Evolutionary conservation across 2,888 invertebrate species (phyloP).

Genomic region (Pheosia gnoma): DNA sequence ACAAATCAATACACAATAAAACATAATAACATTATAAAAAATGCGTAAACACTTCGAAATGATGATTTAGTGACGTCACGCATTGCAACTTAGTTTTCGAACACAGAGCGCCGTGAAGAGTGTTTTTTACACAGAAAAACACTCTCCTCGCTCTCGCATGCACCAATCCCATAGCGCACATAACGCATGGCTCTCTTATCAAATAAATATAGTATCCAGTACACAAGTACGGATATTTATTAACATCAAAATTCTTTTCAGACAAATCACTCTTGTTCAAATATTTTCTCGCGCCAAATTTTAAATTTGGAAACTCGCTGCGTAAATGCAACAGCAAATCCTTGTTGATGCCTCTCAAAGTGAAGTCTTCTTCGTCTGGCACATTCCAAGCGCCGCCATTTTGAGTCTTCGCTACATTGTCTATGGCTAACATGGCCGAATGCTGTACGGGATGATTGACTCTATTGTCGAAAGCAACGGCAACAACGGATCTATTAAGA

Average conservation of each 20-base stretch:
- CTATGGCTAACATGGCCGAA: slow-evolving; percentile 93
- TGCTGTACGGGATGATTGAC: slow-evolving; percentile 90
- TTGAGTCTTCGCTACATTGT: slow-evolving; percentile 92
- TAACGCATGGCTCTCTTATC: slow-evolving; percentile 94
- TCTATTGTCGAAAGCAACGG: slow-evolving; percentile 85
- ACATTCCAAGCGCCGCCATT: slow-evolving; percentile 88
- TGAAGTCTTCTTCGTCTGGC: slow-evolving; percentile 20
- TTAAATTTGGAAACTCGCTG: slow-evolving; percentile 56
- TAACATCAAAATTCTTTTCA: slow-evolving; percentile 29
- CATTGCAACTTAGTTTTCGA: slow-evolving; percentile 90
- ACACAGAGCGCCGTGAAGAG: slow-evolving; percentile 87
- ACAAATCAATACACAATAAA: not conserved
- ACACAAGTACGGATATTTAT: slow-evolving; percentile 89
- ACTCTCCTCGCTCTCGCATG: slow-evolving; percentile 94
- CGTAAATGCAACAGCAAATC: slow-evolving; percentile 62
- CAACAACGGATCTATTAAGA: slow-evolving; percentile 84
- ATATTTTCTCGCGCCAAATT: slow-evolving; percentile 77
- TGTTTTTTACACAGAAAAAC: slow-evolving; percentile 87
- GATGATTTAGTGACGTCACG: slow-evolving; percentile 93
- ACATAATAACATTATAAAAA: slow-evolving; percentile 64
- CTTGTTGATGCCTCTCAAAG: slow-evolving; percentile 67
- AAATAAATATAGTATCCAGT: slow-evolving; percentile 94
- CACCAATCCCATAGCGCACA: slow-evolving; percentile 97
- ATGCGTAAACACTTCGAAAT: slow-evolving; percentile 92
- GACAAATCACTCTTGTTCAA: slow-evolving; percentile 54